Percentiles rank a stretch among this genome's conserved stretches.
Evolutionary conservation across 2,113 vertebrate genomes (phyloP).

Genomic region (Caretta caretta): DNA sequence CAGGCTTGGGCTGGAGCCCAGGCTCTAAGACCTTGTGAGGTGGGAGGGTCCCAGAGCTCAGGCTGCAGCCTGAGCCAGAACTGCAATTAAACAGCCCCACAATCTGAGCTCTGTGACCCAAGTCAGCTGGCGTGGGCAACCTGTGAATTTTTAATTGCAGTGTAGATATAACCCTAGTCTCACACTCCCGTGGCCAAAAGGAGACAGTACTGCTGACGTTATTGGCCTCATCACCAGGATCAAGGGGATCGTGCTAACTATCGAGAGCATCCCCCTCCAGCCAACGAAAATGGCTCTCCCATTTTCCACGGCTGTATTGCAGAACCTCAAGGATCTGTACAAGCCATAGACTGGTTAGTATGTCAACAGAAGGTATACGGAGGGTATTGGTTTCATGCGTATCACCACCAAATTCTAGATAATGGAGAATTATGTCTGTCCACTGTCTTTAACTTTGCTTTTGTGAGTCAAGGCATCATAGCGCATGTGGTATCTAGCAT

Average conservation of each 20-base stretch:
- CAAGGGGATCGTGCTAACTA: neutral
- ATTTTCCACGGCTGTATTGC: rapidly evolving
- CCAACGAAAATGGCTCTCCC: neutral
- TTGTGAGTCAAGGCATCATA: neutral
- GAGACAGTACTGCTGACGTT: slow-evolving; percentile 1
- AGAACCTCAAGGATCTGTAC: neutral
- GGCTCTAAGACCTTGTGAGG: too few species aligned
- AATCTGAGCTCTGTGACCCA: neutral
- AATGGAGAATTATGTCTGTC: neutral
- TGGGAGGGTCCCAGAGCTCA: too few species aligned
- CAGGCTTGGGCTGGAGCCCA: too few species aligned
- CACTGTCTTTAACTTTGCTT: neutral
- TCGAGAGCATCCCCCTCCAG: slow-evolving; percentile 27
- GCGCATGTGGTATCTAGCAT: rapidly evolving
- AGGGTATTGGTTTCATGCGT: neutral
- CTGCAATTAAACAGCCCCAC: neutral
- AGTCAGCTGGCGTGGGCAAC: too few species aligned
- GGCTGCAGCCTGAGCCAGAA: neutral
- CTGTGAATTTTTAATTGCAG: neutral
- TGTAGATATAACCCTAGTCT: neutral
- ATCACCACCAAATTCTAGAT: neutral
- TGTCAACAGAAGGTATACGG: neutral
- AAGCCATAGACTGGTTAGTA: rapidly evolving
- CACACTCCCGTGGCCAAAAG: rapidly evolving
- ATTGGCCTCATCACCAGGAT: neutral